These are phyloP conservation scores for Yponomeuta malinellus DNA, from an alignment of 2,888 invertebrate species.

Conservation along the genomic window DNA sequence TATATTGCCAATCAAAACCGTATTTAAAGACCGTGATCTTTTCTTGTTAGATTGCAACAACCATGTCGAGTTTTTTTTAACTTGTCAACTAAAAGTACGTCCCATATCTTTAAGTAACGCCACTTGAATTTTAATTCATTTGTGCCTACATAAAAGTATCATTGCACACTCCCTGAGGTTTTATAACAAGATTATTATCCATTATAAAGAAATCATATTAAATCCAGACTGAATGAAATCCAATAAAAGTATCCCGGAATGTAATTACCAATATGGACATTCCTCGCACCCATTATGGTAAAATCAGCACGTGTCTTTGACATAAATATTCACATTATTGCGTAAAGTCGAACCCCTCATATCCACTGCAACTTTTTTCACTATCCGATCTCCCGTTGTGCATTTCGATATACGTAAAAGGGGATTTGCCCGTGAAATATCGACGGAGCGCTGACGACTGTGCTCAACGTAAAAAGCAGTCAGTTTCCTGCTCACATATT, in stretches of 20 bases:
- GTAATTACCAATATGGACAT: conserved; percentile 67
- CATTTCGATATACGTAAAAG: conserved; percentile 59
- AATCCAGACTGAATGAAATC: conserved; percentile 22
- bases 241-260: conserved; percentile 33
- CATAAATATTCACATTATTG: conserved; percentile 73
- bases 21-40: neutral
- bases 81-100: neutral
- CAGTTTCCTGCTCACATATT: neutral
- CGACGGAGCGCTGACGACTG: conserved; percentile 27
- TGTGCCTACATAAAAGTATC: neutral
- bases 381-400: conserved; percentile 58
- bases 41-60: conserved; percentile 8
- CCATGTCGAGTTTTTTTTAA: neutral
- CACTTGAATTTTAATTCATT: neutral
- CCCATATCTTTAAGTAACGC: too few relatives aligned
- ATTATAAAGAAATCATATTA: conserved; percentile 1
- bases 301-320: conserved; percentile 65
- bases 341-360: conserved; percentile 45
- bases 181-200: neutral
- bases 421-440: conserved; percentile 66
- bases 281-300: conserved; percentile 53
- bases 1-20: conserved; percentile 1
- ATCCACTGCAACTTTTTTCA: conserved; percentile 47
- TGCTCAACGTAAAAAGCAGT: neutral
- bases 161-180: neutral